These are phyloP conservation scores for Theonella swinhoei DNA, from an alignment of 37 sponge, comb jelly and placozoan species.

Conservation along the genomic window DNA sequence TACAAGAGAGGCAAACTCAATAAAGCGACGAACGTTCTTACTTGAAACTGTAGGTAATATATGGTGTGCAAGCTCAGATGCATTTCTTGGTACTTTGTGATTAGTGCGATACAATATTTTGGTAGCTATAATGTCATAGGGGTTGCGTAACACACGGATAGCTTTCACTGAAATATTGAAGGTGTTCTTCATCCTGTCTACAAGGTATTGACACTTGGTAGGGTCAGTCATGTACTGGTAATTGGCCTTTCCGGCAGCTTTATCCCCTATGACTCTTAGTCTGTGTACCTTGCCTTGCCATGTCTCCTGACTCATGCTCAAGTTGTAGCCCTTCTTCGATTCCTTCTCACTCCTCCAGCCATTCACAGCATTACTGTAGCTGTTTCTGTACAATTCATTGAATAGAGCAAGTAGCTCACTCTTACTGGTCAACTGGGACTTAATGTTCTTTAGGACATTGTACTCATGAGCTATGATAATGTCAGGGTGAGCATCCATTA, in stretches of 20 bases:
- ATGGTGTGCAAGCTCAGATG: not conserved
- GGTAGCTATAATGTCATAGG: constrained; percentile 46
- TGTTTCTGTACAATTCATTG: constrained; percentile 33
- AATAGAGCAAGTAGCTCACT: not conserved
- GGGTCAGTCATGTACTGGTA: not conserved
- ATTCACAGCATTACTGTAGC: not conserved
- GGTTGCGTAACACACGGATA: constrained; percentile 39
- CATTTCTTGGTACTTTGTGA: not conserved
- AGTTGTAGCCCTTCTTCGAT: constrained; percentile 17
- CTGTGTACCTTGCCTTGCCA: constrained; percentile 40
- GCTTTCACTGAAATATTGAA: constrained; percentile 15
- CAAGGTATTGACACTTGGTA: not conserved
- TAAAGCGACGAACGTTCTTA: not conserved
- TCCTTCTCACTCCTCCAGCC: constrained; percentile 22
- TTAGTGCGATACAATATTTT: constrained; percentile 14
- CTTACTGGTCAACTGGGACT: not conserved
- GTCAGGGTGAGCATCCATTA: constrained; percentile 47
- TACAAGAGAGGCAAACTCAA: not conserved
- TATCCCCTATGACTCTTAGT: constrained; percentile 36
- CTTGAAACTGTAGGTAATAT: not conserved
- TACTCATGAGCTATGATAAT: constrained; percentile 42
- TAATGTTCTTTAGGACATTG: not conserved
- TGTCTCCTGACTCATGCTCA: not conserved
- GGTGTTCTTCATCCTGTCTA: not conserved
- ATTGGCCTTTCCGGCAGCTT: constrained; percentile 9